Conservation (phyloP, 2,113 vertebrate genomes). For the Erythrolamprus reginae region DNA sequence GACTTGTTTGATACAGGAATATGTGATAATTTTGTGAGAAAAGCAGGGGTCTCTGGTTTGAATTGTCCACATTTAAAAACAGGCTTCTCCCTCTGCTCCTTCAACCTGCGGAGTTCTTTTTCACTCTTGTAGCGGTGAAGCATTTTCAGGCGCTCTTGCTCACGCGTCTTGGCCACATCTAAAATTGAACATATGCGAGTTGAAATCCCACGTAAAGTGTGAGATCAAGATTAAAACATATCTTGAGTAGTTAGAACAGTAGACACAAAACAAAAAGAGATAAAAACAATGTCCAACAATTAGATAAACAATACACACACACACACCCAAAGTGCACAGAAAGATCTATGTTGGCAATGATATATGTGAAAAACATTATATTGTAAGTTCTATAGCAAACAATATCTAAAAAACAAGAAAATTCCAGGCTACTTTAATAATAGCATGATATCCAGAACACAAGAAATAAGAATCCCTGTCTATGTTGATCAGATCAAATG, state of each 20-base stretch:
- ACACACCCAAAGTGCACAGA: background rate
- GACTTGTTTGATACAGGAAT: slow-evolving; percentile 50
- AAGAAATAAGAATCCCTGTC: background rate
- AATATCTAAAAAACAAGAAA: background rate
- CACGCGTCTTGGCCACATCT: slow-evolving; percentile 29
- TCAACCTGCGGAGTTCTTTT: slow-evolving; percentile 82
- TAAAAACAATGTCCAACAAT: background rate
- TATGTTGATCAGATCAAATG: background rate
- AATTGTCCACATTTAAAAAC: slow-evolving; percentile 86
- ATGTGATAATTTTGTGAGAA: slow-evolving; percentile 35
- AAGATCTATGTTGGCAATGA: background rate
- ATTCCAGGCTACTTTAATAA: background rate
- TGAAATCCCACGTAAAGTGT: background rate
- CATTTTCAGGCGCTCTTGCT: slow-evolving; percentile 75
- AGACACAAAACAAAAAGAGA: background rate
- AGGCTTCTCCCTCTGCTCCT: slow-evolving; percentile 77
- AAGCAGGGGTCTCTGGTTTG: slow-evolving; percentile 63
- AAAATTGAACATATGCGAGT: slow-evolving; percentile 21
- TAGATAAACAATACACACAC: background rate
- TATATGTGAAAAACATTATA: background rate
- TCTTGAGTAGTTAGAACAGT: background rate
- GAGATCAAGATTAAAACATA: background rate
- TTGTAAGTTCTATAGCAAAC: background rate
- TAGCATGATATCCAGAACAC: background rate
- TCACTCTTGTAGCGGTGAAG: slow-evolving; percentile 87